Percentiles rank a stretch among this genome's conserved stretches.
Evolutionary conservation across 2,113 vertebrate genomes (phyloP).

Genomic region (Spermophilus dauricus): DNA sequence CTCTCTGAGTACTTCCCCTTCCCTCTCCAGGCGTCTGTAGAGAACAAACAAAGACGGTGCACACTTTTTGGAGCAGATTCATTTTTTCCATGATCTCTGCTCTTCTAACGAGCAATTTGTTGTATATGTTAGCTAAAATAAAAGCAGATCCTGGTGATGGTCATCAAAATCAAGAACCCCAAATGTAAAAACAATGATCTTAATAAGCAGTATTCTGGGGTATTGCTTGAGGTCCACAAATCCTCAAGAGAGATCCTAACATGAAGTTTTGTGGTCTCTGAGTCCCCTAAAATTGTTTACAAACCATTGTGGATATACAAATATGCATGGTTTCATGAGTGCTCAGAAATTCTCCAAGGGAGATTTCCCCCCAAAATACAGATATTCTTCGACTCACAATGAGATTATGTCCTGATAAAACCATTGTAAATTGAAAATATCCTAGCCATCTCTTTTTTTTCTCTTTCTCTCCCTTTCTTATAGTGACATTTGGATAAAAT

Average conservation of each 20-base stretch:
- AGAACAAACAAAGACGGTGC: neutral
- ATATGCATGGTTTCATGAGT: neutral
- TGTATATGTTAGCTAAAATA: neutral
- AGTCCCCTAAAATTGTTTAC: neutral
- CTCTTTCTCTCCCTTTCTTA: neutral
- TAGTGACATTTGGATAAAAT: neutral
- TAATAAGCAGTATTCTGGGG: neutral
- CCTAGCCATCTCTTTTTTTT: neutral
- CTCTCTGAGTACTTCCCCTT: neutral
- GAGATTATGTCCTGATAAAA: neutral
- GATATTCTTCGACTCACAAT: neutral
- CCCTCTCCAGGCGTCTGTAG: neutral
- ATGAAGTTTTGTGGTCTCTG: neutral
- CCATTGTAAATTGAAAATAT: neutral
- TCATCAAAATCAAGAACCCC: neutral
- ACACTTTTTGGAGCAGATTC: neutral
- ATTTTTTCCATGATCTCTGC: constrained; percentile 50
- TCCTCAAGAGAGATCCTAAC: neutral
- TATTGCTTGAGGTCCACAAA: neutral
- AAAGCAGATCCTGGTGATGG: constrained; percentile 34
- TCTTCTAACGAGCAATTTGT: constrained; percentile 16
- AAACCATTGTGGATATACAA: neutral
- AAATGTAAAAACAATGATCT: neutral
- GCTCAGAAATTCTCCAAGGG: neutral
- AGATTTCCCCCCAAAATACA: neutral